phyloP scores from a whole-genome alignment of 2,113 vertebrate genomes.

The Malurus melanocephalus region DNA sequence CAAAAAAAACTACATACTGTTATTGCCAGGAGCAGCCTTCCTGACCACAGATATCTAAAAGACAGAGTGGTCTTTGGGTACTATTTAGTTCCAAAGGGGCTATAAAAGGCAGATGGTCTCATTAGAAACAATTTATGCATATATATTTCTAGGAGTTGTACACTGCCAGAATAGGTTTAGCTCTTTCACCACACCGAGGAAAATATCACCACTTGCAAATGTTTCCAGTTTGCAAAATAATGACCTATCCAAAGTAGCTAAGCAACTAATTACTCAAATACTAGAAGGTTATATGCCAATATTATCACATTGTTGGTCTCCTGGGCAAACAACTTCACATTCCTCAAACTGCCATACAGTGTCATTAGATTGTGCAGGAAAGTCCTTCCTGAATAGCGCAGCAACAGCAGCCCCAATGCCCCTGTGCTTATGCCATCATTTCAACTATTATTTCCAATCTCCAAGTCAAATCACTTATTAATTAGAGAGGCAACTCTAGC shows the following conservation, averaged over 20 bases:
- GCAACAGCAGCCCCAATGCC: slow-evolving; percentile 52
- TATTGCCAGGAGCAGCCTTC: slow-evolving; percentile 56
- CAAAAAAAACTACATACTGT: not conserved
- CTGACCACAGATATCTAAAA: slow-evolving; percentile 76
- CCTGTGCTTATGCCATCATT: slow-evolving; percentile 67
- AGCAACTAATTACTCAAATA: slow-evolving; percentile 81
- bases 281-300: slow-evolving; percentile 78
- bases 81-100: slow-evolving; percentile 80
- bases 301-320: slow-evolving; percentile 74
- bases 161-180: slow-evolving; percentile 77
- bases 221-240: slow-evolving; percentile 82
- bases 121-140: slow-evolving; percentile 87
- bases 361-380: slow-evolving; percentile 64
- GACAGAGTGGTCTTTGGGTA: slow-evolving; percentile 80
- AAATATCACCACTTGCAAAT: slow-evolving; percentile 81
- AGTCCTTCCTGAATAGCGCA: slow-evolving; percentile 46
- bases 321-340: slow-evolving; percentile 67
- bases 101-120: slow-evolving; percentile 85
- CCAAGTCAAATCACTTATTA: slow-evolving; percentile 81
- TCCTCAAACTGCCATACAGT: slow-evolving; percentile 66
- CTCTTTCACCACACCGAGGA: slow-evolving; percentile 71
- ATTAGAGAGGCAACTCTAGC: slow-evolving; percentile 76
- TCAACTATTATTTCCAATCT: slow-evolving; percentile 77
- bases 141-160: slow-evolving; percentile 82
- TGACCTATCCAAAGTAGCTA: slow-evolving; percentile 80